Conservation (phyloP, 2,797 vertebrate genomes). For the Pseudochirops cupreus region DNA sequence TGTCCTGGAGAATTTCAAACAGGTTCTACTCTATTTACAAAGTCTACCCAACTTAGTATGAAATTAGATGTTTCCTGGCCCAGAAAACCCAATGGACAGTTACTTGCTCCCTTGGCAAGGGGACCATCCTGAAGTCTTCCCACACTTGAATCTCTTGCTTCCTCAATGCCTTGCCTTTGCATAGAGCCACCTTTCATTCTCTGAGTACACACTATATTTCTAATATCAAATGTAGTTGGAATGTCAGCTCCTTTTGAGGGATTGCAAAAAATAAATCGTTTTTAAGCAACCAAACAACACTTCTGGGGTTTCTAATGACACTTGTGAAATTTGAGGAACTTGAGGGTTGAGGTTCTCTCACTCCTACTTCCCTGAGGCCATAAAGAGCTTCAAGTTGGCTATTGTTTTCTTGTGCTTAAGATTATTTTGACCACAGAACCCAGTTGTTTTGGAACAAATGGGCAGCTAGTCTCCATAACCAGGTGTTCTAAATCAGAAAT, state of each 20-base stretch:
- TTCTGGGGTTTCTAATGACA: slow-evolving; percentile 73
- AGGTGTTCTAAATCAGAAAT: background rate
- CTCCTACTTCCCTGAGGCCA: slow-evolving; percentile 55
- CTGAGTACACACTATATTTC: slow-evolving; percentile 4
- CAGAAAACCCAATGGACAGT: too few relatives aligned
- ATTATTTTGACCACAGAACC: slow-evolving; percentile 1
- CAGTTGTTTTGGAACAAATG: background rate
- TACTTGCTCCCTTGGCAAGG: background rate
- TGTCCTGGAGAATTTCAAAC: background rate
- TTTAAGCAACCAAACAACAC: slow-evolving; percentile 78
- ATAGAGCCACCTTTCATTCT: background rate
- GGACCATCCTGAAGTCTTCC: background rate
- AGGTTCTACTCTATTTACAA: background rate
- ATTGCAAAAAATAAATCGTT: slow-evolving; percentile 83
- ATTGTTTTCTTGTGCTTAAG: background rate
- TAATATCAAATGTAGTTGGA: slow-evolving; percentile 47
- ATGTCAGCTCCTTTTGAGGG: slow-evolving; percentile 40
- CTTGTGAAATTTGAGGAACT: slow-evolving; percentile 81
- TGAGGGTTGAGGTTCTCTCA: slow-evolving; percentile 59
- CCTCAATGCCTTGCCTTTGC: background rate
- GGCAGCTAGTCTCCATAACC: background rate
- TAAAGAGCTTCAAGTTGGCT: background rate
- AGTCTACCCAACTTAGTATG: rapidly evolving
- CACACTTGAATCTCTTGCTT: background rate
- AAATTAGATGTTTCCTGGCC: rapidly evolving